Evolutionary conservation across 2,888 invertebrate species (phyloP).

Genomic region (Rotaria macrura): DNA sequence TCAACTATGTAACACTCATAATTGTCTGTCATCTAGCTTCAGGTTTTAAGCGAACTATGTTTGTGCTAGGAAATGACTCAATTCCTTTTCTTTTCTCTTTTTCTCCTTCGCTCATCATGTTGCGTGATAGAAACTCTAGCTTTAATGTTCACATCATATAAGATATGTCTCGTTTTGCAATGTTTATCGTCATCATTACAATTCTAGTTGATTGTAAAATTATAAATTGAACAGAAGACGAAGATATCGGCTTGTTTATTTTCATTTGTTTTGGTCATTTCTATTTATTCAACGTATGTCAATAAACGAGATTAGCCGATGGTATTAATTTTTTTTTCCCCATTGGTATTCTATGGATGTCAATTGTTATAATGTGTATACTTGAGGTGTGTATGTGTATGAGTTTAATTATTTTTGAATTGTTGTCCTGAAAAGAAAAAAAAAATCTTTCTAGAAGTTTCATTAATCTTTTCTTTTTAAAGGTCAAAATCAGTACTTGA

Average conservation of each 20-base stretch:
- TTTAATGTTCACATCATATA: too few relatives aligned
- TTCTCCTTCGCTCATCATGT: background rate
- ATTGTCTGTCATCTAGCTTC: background rate
- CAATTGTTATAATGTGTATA: background rate
- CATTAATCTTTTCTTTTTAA: too few relatives aligned
- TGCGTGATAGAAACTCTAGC: background rate
- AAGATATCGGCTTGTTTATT: background rate
- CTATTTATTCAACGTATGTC: background rate
- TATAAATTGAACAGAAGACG: too few relatives aligned
- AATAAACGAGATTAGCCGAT: background rate
- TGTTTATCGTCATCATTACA: too few relatives aligned
- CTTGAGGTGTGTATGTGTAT: background rate
- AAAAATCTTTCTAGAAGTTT: too few relatives aligned
- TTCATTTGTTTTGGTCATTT: background rate
- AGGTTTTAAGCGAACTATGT: background rate
- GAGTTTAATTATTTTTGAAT: background rate
- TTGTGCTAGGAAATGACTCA: background rate
- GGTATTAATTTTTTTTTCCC: background rate
- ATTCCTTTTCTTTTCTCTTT: background rate
- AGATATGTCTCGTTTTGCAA: too few relatives aligned
- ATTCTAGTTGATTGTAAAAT: background rate
- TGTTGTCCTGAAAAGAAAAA: too few relatives aligned
- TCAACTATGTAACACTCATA: background rate
- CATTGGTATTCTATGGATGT: background rate
- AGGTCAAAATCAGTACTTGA: too few relatives aligned